Evolutionary conservation across 2,113 vertebrate genomes (phyloP).

Genomic region (Pimephales promelas): DNA sequence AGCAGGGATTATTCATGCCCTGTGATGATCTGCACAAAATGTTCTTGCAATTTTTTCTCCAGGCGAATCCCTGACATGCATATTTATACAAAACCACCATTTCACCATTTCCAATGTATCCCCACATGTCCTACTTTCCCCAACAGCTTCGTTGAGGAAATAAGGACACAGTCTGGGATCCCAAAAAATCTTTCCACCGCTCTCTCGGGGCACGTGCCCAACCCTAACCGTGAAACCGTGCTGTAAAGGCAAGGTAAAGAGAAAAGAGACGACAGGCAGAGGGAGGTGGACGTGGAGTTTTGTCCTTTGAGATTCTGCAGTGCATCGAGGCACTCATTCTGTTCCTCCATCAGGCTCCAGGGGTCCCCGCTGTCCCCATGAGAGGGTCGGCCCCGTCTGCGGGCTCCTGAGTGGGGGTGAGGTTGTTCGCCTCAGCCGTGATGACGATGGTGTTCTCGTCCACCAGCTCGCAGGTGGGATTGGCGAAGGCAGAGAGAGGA

Average conservation of each 20-base stretch:
- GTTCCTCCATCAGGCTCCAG: constrained; percentile 83
- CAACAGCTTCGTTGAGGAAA: constrained; percentile 17
- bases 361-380: constrained; percentile 86
- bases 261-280: constrained; percentile 36
- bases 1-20: constrained; percentile 15
- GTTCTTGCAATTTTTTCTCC: constrained; percentile 44
- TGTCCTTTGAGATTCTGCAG: constrained; percentile 44
- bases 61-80: constrained; percentile 51
- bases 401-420: constrained; percentile 75
- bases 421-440: constrained; percentile 68
- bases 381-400: constrained; percentile 79
- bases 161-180: neutral
- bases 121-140: constrained; percentile 30
- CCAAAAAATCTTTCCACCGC: constrained; percentile 17
- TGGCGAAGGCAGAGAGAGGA: constrained; percentile 89
- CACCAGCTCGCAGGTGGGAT: constrained; percentile 88
- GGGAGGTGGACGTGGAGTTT: constrained; percentile 45
- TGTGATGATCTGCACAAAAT: constrained; percentile 28
- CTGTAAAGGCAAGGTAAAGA: constrained; percentile 24
- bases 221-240: constrained; percentile 3
- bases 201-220: constrained; percentile 4
- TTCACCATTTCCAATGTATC: constrained; percentile 36
- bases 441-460: constrained; percentile 89
- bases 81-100: constrained; percentile 51
- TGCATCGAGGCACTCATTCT: neutral